Evolutionary conservation across 2,113 vertebrate genomes (phyloP).

Genomic region (Phalacrocorax brasilianus): DNA sequence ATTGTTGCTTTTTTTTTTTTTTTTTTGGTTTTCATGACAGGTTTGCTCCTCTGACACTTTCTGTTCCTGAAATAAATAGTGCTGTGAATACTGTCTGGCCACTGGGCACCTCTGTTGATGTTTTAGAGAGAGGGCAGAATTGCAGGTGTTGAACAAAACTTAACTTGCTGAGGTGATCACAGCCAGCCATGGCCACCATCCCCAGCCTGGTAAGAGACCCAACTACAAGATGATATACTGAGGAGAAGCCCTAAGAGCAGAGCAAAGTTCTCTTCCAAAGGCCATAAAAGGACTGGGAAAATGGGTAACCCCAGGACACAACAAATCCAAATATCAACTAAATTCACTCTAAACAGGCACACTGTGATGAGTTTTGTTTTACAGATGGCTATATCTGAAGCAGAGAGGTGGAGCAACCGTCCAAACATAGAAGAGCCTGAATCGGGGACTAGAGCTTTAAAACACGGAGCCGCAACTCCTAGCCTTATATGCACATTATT

Average conservation of each 20-base stretch:
- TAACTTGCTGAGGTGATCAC: neutral
- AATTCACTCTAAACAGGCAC: neutral
- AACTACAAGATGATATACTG: neutral
- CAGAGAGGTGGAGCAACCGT: neutral
- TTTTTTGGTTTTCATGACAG: neutral
- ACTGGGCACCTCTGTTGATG: neutral
- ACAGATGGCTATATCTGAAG: neutral
- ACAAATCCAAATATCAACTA: neutral
- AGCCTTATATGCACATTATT: neutral
- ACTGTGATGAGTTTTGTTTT: neutral
- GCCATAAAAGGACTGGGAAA: neutral
- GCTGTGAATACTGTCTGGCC: neutral
- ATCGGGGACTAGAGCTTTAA: fast-evolving
- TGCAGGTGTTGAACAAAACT: neutral
- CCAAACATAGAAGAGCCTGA: neutral
- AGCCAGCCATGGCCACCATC: fast-evolving
- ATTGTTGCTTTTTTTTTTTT: no score
- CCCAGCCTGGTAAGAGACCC: neutral
- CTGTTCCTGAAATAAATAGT: constrained; percentile 18
- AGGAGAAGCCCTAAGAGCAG: neutral
- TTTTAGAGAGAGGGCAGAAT: neutral
- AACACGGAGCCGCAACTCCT: neutral
- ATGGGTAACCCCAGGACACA: neutral
- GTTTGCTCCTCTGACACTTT: neutral
- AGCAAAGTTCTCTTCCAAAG: neutral